Conservation (phyloP, 2,888 invertebrate species). For the Drosophila ezoana region DNA sequence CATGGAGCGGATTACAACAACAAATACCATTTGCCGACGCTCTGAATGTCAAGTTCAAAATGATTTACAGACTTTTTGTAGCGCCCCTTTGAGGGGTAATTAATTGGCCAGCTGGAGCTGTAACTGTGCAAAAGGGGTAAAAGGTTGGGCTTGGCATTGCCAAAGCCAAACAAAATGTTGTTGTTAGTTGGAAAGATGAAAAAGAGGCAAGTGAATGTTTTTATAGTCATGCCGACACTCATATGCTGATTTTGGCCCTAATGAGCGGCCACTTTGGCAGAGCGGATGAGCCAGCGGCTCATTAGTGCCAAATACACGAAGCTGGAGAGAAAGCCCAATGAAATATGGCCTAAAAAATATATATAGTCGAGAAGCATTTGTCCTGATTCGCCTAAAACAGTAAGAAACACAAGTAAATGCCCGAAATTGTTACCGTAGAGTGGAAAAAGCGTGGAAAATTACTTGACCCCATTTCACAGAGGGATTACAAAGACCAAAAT, state of each 20-base stretch:
- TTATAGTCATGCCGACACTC: slow-evolving; percentile 1
- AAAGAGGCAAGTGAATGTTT: slow-evolving; percentile 31
- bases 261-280: slow-evolving; percentile 40
- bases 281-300: slow-evolving; percentile 16
- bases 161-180: slow-evolving; percentile 29
- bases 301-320: slow-evolving; percentile 32
- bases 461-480: neutral
- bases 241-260: slow-evolving; percentile 61
- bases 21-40: slow-evolving; percentile 49
- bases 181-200: slow-evolving; percentile 5
- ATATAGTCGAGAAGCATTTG: neutral
- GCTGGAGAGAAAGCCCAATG: neutral
- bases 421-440: no score
- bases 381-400: neutral
- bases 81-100: slow-evolving; percentile 47
- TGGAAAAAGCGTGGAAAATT: neutral
- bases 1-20: slow-evolving; percentile 59
- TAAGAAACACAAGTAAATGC: neutral
- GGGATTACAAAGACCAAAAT: no score
- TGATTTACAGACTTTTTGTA: slow-evolving; percentile 68
- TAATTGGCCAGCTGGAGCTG: slow-evolving; percentile 63
- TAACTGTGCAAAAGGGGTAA: slow-evolving; percentile 16
- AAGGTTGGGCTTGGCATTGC: slow-evolving; percentile 1
- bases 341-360: slow-evolving; percentile 3
- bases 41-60: slow-evolving; percentile 77